phyloP scores from a whole-genome alignment of 2,113 vertebrate genomes.

The Rhodinocichla rosea region DNA sequence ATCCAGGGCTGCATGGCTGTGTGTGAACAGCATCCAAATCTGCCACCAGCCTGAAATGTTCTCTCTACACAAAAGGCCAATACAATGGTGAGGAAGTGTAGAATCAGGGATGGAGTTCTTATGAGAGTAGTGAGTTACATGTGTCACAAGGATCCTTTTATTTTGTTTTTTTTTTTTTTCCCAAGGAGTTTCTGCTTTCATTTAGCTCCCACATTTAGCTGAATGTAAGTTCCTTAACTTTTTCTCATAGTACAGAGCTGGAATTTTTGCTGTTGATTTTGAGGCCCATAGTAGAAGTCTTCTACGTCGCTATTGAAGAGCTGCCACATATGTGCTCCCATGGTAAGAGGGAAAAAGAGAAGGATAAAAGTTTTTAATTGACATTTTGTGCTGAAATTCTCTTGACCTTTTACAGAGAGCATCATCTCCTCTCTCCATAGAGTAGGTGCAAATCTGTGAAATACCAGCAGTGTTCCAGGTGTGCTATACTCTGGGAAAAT shows the following conservation, averaged over 20 bases:
- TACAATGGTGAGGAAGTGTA: neutral
- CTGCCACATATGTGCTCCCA: neutral
- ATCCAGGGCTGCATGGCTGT: neutral
- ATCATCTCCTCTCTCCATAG: neutral
- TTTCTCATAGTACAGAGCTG: neutral
- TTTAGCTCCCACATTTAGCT: neutral
- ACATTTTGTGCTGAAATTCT: neutral
- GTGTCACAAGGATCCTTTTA: neutral
- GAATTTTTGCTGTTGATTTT: neutral
- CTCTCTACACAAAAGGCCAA: neutral
- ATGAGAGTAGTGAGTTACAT: neutral
- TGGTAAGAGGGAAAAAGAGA: neutral
- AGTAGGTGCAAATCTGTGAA: neutral
- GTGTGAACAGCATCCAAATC: constrained; percentile 14
- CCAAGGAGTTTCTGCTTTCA: neutral
- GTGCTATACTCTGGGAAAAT: neutral
- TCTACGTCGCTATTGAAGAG: neutral
- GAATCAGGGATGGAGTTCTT: constrained; percentile 12
- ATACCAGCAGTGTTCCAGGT: neutral
- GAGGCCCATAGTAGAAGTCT: neutral
- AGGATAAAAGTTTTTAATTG: neutral
- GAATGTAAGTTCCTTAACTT: neutral
- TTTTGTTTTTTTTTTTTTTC: neutral
- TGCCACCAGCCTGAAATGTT: neutral
- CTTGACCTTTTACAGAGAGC: neutral